phyloP scores from a whole-genome alignment of 2,888 invertebrate species.

The Polylopha cassiicola region DNA sequence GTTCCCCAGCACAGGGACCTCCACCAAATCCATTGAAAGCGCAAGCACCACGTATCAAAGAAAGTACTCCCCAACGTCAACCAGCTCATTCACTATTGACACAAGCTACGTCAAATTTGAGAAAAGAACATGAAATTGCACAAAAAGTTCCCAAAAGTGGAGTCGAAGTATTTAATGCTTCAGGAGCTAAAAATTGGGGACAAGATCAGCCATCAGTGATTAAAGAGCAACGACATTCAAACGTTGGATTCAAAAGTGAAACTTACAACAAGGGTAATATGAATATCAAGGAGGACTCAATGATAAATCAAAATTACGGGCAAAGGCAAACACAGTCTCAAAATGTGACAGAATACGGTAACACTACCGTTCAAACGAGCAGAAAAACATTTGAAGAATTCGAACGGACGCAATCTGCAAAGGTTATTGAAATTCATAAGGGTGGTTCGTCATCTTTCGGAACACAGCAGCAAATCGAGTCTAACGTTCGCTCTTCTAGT shows the following conservation, averaged over 20 bases:
- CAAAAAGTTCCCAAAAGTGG: conserved; percentile 59
- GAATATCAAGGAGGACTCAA: conserved; percentile 56
- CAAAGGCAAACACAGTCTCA: conserved; percentile 68
- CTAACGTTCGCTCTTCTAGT: conserved; percentile 54
- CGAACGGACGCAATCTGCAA: conserved; percentile 80
- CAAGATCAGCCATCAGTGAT: conserved; percentile 65
- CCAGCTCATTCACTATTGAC: conserved; percentile 51
- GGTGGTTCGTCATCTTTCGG: conserved; percentile 53
- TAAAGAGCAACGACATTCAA: conserved; percentile 68
- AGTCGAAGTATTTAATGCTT: conserved; percentile 47
- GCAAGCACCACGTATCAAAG: conserved; percentile 80
- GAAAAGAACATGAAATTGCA: conserved; percentile 67
- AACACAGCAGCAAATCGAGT: conserved; percentile 50
- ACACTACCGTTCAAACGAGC: conserved; percentile 79
- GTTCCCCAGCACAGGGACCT: conserved; percentile 84
- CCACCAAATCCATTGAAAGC: conserved; percentile 82
- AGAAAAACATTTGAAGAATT: conserved; percentile 82
- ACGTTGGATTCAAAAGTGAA: conserved; percentile 68
- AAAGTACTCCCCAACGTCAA: conserved; percentile 58
- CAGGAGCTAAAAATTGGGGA: conserved; percentile 45
- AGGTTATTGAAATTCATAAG: conserved; percentile 79
- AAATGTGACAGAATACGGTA: conserved; percentile 72
- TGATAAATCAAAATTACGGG: conserved; percentile 60
- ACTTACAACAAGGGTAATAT: conserved; percentile 60
- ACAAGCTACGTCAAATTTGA: conserved; percentile 52